phyloP scores from a whole-genome alignment of 1,140 invertebrate genomes.

The Aphelinus certus region DNA sequence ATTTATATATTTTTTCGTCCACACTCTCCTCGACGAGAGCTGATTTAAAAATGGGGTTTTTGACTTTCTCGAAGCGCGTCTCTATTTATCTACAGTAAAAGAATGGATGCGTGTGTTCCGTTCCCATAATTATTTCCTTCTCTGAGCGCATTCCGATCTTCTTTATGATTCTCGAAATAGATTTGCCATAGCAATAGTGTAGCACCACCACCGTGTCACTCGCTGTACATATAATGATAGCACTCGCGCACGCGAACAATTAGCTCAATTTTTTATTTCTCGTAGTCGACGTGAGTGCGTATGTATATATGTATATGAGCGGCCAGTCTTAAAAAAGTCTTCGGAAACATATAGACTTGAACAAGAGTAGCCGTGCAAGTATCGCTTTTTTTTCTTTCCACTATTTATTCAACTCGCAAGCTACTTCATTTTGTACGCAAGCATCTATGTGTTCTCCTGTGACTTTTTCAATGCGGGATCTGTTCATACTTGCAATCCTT shows the following conservation, averaged over 20 bases:
- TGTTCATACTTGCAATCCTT: slow-evolving; percentile 5
- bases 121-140: neutral
- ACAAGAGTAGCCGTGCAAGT: slow-evolving; percentile 1
- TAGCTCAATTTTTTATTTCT: neutral
- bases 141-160: neutral
- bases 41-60: slow-evolving; percentile 38
- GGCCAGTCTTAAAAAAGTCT: slow-evolving; percentile 37
- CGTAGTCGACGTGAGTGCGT: slow-evolving; percentile 27
- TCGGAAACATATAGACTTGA: slow-evolving; percentile 39
- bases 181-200: slow-evolving; percentile 17
- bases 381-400: slow-evolving; percentile 11
- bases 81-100: slow-evolving; percentile 29
- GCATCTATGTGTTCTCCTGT: slow-evolving; percentile 32
- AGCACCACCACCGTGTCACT: slow-evolving; percentile 31
- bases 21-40: slow-evolving; percentile 37
- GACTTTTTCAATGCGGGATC: slow-evolving; percentile 32
- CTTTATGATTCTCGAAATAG: slow-evolving; percentile 19
- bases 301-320: slow-evolving; percentile 44
- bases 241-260: slow-evolving; percentile 21
- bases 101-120: slow-evolving; percentile 1
- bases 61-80: slow-evolving; percentile 34
- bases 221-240: slow-evolving; percentile 24
- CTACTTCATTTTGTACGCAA: neutral
- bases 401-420: neutral
- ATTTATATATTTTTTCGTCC: slow-evolving; percentile 29